Base-by-base conservation (phyloP, 2,797 vertebrate genomes). In the Tenualosa ilisha region DNA sequence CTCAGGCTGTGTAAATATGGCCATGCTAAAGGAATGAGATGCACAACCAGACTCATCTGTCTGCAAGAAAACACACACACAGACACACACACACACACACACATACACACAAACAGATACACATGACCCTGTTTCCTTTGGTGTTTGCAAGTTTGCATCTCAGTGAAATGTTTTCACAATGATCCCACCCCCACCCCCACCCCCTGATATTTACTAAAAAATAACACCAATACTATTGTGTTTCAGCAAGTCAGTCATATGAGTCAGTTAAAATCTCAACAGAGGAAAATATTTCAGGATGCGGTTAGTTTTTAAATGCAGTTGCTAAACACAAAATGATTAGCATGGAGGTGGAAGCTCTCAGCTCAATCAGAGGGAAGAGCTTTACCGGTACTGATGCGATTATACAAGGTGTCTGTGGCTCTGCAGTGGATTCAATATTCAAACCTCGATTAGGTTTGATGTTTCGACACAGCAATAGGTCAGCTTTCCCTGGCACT, bases 21-120 rank as follows among this genome's bases (percentile, higher is more conserved):
- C 79, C 22, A 83, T 83, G 53, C 84, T 61, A n/a, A 90, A 54
- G 15, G 6, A 81, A 75, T 51, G 9, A 20, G 24, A 12, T 24
- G n/a, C 84, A 82, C 88, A 90, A 24, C 89, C 89, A 46, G 0
- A 37, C 20, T 63, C 4, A 61, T 0, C 83, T 11, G 88, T 51
- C 87, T 88, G 37, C 63, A 3, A 2, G 49, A 3, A n/a, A 50
- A 50, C 49, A 50, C 1, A 50, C 49, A 50, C 49, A 50, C 49
- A 8, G 8, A 37, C 81, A 22, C 4, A 75, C 49, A 50, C 49
- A 50, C 49, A 8, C 12, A 37, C 81, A 22, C 4, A 75, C 40
- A 84, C 31, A 65, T 22, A 50, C 49, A 83, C 65, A 40, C 5
- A 7, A 1, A 56, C 54, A 56, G 46, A 49, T 68, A 31, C 11